Evolutionary conservation across 2,888 invertebrate species (phyloP), one percentile per base, ranked within the genome.

Genomic region (Agonopterix subpropinquella): DNA sequence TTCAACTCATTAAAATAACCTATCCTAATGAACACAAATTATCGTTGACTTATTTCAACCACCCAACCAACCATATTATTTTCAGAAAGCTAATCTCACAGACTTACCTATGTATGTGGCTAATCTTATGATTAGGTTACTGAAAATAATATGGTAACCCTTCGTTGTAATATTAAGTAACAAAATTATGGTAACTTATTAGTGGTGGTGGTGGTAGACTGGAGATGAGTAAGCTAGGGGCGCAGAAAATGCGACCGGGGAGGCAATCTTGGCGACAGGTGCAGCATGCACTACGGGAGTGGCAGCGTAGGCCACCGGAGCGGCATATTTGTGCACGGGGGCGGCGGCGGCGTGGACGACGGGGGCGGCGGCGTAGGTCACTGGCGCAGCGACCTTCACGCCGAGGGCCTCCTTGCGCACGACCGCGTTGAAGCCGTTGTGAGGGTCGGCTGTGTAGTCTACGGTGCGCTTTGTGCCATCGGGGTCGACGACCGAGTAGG

Each of bases 401-500:
- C 59, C 79, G 54, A 79, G 61, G 45, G 79, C 70, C 50, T 89
- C 88, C 56, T 75, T 84, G 71, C 77, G 85, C 3, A 91, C 90
- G 44, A 90, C 89, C 28, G 90, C 90, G 74, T 90, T 90, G 79
- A 90, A 90, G 18, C 90, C 71, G 73, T 89, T 78, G 80, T 87
- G 72, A 36, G 70, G 70, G 58, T 85, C 84, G 45, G 86, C 84
- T 55, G 80, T 81, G 76, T 86, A 86, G 45, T 91, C 90, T 2
- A 91, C 90, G 49, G 84, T 89, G 58, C 90, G 87, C 67, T 81
- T 85, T 66, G 86, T 88, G 62, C 90, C 90, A 54, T 91, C 90
- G 47, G 90, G 82, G 64, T 91, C 90, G 15, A 83, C 80, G 4
- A 90, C 79, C 57, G 89, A 89, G 80, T 90, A 90, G 47, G 88